These are phyloP conservation scores for Onychomys leucogaster DNA, from an alignment of 2,797 vertebrate genomes.

Conservation along the genomic window DNA sequence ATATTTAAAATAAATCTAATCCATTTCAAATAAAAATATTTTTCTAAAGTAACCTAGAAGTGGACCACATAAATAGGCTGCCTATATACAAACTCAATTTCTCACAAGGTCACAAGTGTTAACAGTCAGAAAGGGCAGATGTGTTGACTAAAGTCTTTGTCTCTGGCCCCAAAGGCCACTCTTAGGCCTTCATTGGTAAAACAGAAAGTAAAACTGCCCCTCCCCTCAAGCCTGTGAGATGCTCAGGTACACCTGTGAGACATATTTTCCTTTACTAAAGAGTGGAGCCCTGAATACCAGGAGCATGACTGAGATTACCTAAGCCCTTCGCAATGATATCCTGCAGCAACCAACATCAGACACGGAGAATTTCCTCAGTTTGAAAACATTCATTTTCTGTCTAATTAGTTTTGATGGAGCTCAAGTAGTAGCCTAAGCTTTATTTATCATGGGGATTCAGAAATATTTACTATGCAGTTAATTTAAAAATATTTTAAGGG, in stretches of 20 bases:
- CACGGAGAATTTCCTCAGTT: neutral
- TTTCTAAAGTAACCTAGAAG: neutral
- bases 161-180: neutral
- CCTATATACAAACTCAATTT: neutral
- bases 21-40: no score
- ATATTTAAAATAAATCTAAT: no score
- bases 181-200: neutral
- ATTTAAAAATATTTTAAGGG: no score
- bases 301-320: neutral
- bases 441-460: neutral
- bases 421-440: neutral
- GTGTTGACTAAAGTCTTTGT: neutral
- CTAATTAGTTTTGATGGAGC: neutral
- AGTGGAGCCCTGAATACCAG: neutral
- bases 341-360: neutral
- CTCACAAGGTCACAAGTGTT: neutral
- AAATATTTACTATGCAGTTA: neutral
- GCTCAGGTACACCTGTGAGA: neutral
- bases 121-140: neutral
- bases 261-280: neutral
- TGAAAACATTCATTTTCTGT: neutral
- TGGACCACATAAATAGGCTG: neutral
- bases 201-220: neutral
- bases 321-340: neutral
- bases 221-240: no score